phyloP scores from a whole-genome alignment of 2,888 invertebrate species.

The Hypselothyrea guttata region DNA sequence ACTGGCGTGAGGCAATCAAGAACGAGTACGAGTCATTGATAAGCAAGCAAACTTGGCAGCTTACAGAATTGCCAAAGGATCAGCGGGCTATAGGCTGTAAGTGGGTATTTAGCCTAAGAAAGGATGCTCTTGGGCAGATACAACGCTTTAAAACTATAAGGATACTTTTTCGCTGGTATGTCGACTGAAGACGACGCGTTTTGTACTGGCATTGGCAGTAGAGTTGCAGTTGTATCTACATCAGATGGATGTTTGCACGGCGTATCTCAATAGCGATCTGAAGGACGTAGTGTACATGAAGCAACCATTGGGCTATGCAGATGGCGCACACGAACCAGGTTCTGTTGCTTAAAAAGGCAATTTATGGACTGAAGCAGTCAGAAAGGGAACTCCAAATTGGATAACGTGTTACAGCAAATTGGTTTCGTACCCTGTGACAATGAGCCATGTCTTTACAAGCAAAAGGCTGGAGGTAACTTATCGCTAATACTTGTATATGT shows the following conservation, averaged over 20 bases:
- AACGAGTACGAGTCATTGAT: slow-evolving; percentile 2
- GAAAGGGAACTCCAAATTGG: not conserved
- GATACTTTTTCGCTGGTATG: slow-evolving; percentile 2
- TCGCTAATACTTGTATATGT: too few relatives aligned
- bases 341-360: not conserved
- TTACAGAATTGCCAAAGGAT: slow-evolving; percentile 1
- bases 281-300: not conserved
- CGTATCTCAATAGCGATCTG: slow-evolving; percentile 3
- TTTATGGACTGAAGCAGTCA: slow-evolving; percentile 1
- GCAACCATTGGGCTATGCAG: not conserved
- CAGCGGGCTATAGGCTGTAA: slow-evolving; percentile 1
- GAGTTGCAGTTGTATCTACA: not conserved
- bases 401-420: not conserved
- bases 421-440: not conserved
- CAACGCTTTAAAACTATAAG: not conserved
- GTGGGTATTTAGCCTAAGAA: not conserved
- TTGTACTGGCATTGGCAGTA: not conserved
- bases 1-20: not conserved
- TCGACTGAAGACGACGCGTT: not conserved
- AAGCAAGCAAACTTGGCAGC: not conserved
- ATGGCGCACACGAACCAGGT: not conserved
- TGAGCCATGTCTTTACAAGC: not conserved
- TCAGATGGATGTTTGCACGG: slow-evolving; percentile 9
- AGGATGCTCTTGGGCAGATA: not conserved
- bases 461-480: too few relatives aligned